Conservation (phyloP, 2,113 vertebrate genomes). For the Sapayoa aenigma region DNA sequence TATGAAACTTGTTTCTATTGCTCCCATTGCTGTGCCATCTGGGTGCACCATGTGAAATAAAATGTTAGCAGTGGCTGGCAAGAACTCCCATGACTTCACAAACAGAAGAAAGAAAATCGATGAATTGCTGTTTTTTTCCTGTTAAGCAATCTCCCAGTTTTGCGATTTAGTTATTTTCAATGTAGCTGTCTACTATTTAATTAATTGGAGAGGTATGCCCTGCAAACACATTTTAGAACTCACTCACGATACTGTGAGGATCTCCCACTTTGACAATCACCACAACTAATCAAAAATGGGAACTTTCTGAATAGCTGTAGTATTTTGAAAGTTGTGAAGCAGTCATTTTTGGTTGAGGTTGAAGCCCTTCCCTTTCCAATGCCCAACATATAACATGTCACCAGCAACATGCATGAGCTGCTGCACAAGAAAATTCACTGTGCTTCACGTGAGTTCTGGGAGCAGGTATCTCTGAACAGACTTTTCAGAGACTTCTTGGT, state of each 20-base stretch:
- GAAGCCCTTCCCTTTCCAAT: rapidly evolving
- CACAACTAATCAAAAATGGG: neutral
- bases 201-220: neutral
- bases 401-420: neutral
- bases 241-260: neutral
- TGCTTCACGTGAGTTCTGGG: neutral
- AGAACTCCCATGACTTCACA: neutral
- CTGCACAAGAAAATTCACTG: neutral
- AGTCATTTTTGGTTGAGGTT: neutral
- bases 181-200: neutral
- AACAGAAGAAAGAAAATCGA: neutral
- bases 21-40: neutral
- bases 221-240: neutral
- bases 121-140: neutral
- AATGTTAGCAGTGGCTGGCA: neutral
- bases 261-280: neutral
- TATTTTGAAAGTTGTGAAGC: neutral
- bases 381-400: rapidly evolving
- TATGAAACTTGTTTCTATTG: neutral
- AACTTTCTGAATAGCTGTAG: neutral
- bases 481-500: neutral
- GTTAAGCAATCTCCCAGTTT: neutral
- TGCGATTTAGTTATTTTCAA: neutral
- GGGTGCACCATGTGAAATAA: neutral
- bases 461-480: neutral